Evolutionary conservation across 2,888 invertebrate genomes (phyloP).

Genomic region (Adelognathus sp.): DNA sequence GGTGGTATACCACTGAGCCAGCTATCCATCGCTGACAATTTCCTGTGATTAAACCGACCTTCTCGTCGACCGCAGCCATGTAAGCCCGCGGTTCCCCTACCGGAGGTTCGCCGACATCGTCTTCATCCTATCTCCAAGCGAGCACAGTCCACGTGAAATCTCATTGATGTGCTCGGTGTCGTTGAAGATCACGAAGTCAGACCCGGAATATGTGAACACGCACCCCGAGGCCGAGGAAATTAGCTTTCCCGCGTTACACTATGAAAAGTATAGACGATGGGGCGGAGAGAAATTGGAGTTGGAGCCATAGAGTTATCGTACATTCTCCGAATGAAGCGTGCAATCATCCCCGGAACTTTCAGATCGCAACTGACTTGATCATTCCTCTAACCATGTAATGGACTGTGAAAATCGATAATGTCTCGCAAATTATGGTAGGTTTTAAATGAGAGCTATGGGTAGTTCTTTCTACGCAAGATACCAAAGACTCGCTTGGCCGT

Average conservation of each 20-base stretch:
- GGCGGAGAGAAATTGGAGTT: neutral
- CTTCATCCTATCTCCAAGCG: neutral
- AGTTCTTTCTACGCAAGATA: no score
- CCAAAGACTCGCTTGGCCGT: no score
- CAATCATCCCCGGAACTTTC: neutral
- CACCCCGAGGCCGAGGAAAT: constrained; percentile 50
- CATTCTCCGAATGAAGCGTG: neutral
- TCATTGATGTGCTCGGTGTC: neutral
- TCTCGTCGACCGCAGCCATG: constrained; percentile 63
- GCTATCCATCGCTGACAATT: constrained; percentile 56
- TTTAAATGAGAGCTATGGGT: no score
- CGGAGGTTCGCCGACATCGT: constrained; percentile 45
- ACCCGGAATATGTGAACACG: constrained; percentile 9
- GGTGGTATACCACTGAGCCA: neutral
- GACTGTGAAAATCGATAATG: neutral
- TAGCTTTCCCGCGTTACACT: constrained; percentile 35
- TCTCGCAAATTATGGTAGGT: no score
- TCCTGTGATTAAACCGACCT: constrained; percentile 61
- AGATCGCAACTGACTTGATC: neutral
- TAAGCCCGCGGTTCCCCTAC: constrained; percentile 64
- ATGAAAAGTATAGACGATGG: constrained; percentile 23
- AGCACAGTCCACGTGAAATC: neutral
- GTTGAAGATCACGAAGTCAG: neutral
- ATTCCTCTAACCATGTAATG: neutral
- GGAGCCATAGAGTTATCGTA: neutral